A percentile compares a stretch with the other conserved stretches of the same genome.
Conservation (phyloP, 2,797 vertebrate species). For the Cephalopachus bancanus region DNA sequence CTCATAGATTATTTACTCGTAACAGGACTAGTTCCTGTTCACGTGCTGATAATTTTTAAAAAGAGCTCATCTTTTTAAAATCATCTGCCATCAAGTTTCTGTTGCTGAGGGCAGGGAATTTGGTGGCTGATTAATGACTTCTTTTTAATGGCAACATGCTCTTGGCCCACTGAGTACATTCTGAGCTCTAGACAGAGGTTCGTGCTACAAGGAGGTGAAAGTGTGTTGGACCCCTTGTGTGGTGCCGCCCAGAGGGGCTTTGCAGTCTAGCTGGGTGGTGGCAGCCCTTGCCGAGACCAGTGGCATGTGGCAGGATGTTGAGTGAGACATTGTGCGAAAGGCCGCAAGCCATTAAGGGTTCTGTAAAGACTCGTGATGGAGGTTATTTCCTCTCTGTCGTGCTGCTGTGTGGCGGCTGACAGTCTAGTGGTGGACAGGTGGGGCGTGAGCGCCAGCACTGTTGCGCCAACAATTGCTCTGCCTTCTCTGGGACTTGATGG, state of each 20-base stretch:
- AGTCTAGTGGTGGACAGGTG: fast-evolving
- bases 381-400: background rate
- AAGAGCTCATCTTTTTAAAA: constrained; percentile 64
- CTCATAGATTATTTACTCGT: constrained; percentile 1
- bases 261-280: background rate
- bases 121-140: constrained; percentile 12
- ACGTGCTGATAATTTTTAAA: constrained; percentile 53
- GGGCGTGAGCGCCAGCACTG: background rate
- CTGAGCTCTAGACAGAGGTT: background rate
- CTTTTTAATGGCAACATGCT: background rate
- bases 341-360: background rate
- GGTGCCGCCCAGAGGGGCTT: background rate
- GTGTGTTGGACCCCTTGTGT: background rate
- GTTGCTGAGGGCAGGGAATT: background rate
- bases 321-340: background rate
- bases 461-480: fast-evolving
- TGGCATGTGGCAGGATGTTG: background rate
- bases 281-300: background rate
- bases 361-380: background rate
- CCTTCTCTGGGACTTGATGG: background rate
- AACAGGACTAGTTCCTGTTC: constrained; percentile 52
- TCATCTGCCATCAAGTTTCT: constrained; percentile 51
- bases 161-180: background rate
- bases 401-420: background rate
- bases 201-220: background rate